Evolutionary conservation across 2,888 invertebrate species (phyloP).

Genomic region (Lamproptera curius): DNA sequence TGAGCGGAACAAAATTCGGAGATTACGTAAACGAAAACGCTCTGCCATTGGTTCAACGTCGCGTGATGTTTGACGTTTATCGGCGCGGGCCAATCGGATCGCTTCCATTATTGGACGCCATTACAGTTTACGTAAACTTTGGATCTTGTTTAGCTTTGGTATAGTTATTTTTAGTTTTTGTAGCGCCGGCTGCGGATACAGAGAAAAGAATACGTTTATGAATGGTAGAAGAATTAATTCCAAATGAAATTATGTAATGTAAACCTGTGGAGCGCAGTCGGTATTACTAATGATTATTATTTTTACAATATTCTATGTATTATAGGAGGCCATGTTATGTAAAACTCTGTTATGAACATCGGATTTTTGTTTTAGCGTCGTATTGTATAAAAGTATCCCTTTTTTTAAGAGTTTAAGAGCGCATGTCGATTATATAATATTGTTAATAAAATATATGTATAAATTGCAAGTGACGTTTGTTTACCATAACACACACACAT

Average conservation of each 20-base stretch:
- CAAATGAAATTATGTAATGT: constrained; percentile 14
- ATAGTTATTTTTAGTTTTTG: constrained; percentile 49
- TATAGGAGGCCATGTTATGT: constrained; percentile 39
- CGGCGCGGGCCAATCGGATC: no score
- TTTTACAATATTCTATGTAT: constrained; percentile 33
- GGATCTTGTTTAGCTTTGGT: no score
- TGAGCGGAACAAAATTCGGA: no score
- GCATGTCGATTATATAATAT: constrained; percentile 75
- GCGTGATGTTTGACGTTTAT: no score
- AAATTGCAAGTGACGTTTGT: constrained; percentile 56
- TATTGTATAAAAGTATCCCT: constrained; percentile 63
- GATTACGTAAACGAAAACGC: no score
- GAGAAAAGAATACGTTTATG: constrained; percentile 15
- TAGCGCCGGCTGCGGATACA: constrained; percentile 26
- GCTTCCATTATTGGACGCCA: no score
- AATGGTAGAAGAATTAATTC: constrained; percentile 8
- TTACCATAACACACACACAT: no score
- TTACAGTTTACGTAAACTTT: no score
- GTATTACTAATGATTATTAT: constrained; percentile 27
- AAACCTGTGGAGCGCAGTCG: constrained; percentile 27
- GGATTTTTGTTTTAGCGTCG: constrained; percentile 37
- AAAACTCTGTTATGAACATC: constrained; percentile 31
- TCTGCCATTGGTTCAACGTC: no score
- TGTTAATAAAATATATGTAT: constrained; percentile 77
- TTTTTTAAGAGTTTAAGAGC: constrained; percentile 65